These are phyloP conservation scores for Drosophila grimshawi DNA, from an alignment of 1,140 invertebrate genomes.

Conservation along the genomic window DNA sequence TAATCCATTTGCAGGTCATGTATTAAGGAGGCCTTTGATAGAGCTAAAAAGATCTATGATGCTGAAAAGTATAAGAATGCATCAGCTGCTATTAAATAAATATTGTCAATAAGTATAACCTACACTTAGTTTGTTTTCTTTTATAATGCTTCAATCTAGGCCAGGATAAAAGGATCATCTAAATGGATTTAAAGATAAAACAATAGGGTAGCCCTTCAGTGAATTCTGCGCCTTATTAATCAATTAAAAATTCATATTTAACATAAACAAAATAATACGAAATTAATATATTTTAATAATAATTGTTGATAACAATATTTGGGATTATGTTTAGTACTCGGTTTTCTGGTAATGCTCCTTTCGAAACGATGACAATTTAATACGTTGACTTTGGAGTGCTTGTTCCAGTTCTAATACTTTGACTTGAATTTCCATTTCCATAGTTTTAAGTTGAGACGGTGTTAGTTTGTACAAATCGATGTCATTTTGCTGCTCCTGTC, in stretches of 20 bases:
- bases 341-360: conserved; percentile 92
- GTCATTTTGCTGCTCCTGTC: conserved; percentile 95
- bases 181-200: too few relatives aligned
- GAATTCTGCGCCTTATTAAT: background rate
- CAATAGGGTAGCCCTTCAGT: too few relatives aligned
- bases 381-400: conserved; percentile 94
- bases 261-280: conserved; percentile 11
- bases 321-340: conserved; percentile 65
- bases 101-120: conserved; percentile 30
- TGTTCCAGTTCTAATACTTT: conserved; percentile 96
- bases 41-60: conserved; percentile 86
- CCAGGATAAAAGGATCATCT: too few relatives aligned
- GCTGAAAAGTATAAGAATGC: conserved; percentile 50
- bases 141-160: background rate
- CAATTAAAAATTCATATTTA: conserved; percentile 4
- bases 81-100: conserved; percentile 61
- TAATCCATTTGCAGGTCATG: conserved; percentile 85
- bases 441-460: conserved; percentile 96
- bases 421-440: conserved; percentile 98
- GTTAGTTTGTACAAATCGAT: conserved; percentile 95
- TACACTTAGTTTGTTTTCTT: conserved; percentile 15
- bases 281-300: conserved; percentile 20
- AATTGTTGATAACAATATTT: conserved; percentile 17
- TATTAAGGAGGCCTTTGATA: conserved; percentile 88
- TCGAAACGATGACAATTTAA: conserved; percentile 92